Base-by-base conservation (phyloP, 2,888 invertebrate genomes). In the Sclerodermus sp. region DNA sequence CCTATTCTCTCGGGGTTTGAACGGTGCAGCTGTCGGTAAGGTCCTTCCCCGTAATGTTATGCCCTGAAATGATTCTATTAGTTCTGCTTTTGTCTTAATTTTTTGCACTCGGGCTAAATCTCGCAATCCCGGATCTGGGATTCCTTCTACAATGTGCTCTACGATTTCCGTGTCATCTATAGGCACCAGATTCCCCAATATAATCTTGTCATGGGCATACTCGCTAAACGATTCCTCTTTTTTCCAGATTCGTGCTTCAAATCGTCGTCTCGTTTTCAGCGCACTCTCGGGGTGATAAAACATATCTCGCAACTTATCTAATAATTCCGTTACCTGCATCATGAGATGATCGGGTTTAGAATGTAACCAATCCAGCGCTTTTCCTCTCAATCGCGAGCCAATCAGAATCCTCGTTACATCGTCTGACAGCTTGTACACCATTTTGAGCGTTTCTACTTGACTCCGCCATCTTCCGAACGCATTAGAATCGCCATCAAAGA, bases 331-430 rank as follows among this genome's bases (percentile, higher is more conserved):
- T 1, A 39, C 30, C 23, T 46, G 16, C 43, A 53, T 43, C 10
- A n/a, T 38, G 1, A 53, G 45, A 14, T 53, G 40, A 15, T 46
- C 46, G 2, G 53, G 39, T 29, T 49, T 43, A 36, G 49, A 49
- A 31, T 53, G 39, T 10, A 53, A 49, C 49, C 49, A 53, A n/a
- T 45, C 45, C 18, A 43, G 31, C 8, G 52, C 49, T 31, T 15
- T 40, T 1, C 39, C 39, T 32, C 41, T 45, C 2, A 52, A 18
- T n/a, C 48, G 42, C 37, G 34, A 30, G 1, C 37, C 48, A 3
- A 49, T 49, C 12, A 53, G 14, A 15, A 53, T 23, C 38, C 49
- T 53, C 18, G 49, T 46, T 10, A 38, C 29, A 13, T 45, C 30
- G 0, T 53, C 49, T 3, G 37, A 34, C 2, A 53, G 32, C 1